phyloP scores from a whole-genome alignment of 2,113 vertebrate species.

The Colinus virginianus region DNA sequence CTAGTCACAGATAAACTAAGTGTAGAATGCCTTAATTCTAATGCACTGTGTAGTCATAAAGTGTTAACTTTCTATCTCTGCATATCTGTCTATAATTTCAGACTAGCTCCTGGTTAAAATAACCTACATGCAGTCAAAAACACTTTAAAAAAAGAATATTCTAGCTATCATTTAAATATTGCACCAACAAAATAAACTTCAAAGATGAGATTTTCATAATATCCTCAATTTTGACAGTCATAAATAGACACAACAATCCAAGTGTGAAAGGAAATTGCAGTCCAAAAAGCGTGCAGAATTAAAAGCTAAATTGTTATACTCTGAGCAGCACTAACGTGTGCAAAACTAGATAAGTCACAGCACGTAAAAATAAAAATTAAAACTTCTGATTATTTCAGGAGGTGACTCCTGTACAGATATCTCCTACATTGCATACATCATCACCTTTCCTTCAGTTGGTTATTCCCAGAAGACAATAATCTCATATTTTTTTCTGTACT shows the following conservation, averaged over 20 bases:
- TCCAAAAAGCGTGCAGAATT: background rate
- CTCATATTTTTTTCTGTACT: background rate
- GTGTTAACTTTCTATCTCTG: background rate
- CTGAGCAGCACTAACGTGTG: background rate
- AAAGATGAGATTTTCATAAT: conserved; percentile 34
- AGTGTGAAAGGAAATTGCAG: conserved; percentile 8
- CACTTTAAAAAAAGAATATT: background rate
- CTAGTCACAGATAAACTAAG: background rate
- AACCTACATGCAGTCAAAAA: background rate
- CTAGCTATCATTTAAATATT: background rate
- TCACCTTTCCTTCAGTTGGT: background rate
- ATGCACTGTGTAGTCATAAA: background rate
- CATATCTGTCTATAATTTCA: background rate
- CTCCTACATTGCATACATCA: background rate
- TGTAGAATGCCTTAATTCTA: background rate
- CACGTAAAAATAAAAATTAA: conserved; percentile 3
- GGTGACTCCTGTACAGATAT: background rate
- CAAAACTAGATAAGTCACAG: background rate
- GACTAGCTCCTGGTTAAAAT: background rate
- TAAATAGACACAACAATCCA: background rate
- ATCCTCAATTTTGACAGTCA: background rate
- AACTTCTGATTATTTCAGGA: background rate
- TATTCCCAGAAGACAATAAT: conserved; percentile 3
- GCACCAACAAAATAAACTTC: background rate
- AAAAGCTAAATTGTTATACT: conserved; percentile 20